Conservation (phyloP, 2,888 invertebrate genomes). For the Malthinus seriepunctatus region DNA sequence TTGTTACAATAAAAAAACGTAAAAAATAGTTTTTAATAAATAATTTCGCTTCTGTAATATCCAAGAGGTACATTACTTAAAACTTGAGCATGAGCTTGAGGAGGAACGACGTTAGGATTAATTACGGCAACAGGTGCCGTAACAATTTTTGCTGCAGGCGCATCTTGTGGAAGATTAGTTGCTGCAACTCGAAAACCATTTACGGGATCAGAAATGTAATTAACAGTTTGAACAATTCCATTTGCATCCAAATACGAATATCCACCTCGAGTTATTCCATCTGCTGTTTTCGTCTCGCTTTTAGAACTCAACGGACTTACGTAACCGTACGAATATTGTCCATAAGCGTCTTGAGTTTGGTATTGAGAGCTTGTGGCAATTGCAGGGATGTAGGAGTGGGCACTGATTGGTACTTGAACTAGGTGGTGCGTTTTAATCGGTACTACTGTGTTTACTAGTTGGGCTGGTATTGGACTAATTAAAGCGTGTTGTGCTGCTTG, state of each 20-base stretch:
- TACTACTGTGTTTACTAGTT: constrained; percentile 40
- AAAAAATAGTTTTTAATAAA: neutral
- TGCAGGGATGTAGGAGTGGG: constrained; percentile 7
- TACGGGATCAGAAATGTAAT: constrained; percentile 64
- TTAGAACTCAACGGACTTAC: constrained; percentile 67
- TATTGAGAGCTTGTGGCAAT: constrained; percentile 47
- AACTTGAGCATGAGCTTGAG: neutral
- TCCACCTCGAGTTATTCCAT: constrained; percentile 67
- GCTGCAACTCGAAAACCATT: constrained; percentile 69
- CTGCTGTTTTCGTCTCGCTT: constrained; percentile 63
- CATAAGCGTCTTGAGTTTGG: constrained; percentile 60
- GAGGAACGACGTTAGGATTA: neutral
- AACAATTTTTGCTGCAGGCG: constrained; percentile 12
- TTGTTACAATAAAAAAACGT: neutral
- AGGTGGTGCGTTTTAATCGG: constrained; percentile 33
- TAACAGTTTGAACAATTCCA: constrained; percentile 66
- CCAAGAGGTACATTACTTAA: neutral
- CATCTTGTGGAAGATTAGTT: constrained; percentile 62
- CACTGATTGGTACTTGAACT: constrained; percentile 7
- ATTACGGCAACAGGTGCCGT: constrained; percentile 17
- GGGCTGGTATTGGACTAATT: constrained; percentile 38
- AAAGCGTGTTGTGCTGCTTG: constrained; percentile 28
- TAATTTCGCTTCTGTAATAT: constrained; percentile 4
- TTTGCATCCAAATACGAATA: constrained; percentile 72
- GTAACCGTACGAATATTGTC: constrained; percentile 65